Evolutionary conservation across 1,140 invertebrate species (phyloP).

Genomic region (Helicoverpa zea): DNA sequence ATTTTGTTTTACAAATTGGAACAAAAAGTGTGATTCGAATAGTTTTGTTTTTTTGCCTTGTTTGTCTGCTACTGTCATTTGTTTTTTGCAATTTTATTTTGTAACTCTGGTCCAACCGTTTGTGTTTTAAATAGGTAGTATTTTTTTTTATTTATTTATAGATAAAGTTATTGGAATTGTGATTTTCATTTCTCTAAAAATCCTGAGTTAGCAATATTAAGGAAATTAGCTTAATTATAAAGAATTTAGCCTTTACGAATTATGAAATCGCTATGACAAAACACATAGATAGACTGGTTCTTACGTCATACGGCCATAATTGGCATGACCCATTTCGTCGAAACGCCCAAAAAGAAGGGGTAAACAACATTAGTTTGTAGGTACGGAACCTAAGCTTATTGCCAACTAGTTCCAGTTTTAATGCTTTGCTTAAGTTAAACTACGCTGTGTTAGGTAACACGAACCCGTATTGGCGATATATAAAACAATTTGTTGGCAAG

Average conservation of each 20-base stretch:
- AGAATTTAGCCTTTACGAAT: not conserved
- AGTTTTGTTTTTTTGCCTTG: not conserved
- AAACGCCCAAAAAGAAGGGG: slow-evolving; percentile 13
- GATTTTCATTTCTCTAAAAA: not conserved
- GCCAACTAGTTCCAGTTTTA: slow-evolving; percentile 17
- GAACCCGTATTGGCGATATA: slow-evolving; percentile 37
- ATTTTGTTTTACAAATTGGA: not conserved
- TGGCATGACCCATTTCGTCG: slow-evolving; percentile 16
- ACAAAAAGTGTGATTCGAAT: not conserved
- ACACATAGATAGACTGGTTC: not conserved
- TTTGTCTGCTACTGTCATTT: not conserved
- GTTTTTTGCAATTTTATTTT: not conserved
- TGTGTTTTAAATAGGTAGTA: too few relatives aligned
- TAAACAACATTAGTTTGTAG: slow-evolving; percentile 31
- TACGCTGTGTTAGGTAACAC: slow-evolving; percentile 21
- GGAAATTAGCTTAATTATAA: not conserved
- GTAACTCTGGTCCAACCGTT: too few relatives aligned
- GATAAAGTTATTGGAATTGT: too few relatives aligned
- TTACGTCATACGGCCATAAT: slow-evolving; percentile 3
- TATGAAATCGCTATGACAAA: not conserved
- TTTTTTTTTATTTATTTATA: too few relatives aligned
- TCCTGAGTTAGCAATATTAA: not conserved
- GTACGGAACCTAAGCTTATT: slow-evolving; percentile 26
- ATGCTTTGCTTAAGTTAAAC: slow-evolving; percentile 39
- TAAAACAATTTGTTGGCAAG: slow-evolving; percentile 44